Evolutionary conservation across 2,113 vertebrate genomes (phyloP).

Genomic region (Egretta garzetta): DNA sequence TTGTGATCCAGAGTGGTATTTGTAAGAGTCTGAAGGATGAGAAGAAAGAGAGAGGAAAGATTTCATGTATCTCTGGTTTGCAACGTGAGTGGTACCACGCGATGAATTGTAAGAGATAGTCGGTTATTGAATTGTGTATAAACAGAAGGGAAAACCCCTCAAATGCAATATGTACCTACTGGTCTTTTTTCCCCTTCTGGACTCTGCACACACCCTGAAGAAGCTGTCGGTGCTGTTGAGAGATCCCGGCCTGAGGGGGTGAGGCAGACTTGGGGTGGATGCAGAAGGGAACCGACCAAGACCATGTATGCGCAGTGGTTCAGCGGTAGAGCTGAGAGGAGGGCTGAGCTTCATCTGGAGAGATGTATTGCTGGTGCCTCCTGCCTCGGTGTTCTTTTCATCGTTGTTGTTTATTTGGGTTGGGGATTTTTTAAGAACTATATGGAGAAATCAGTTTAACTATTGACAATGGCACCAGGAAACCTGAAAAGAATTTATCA

Average conservation of each 20-base stretch:
- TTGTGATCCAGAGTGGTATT: not conserved
- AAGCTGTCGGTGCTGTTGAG: rapidly evolving
- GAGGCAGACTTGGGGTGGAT: not conserved
- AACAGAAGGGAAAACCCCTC: not conserved
- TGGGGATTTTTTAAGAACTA: not conserved
- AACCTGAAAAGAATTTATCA: not conserved
- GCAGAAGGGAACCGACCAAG: not conserved
- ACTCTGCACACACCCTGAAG: not conserved
- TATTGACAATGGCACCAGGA: not conserved
- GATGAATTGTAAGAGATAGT: not conserved
- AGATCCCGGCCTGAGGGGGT: not conserved
- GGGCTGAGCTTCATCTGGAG: not conserved
- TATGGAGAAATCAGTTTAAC: not conserved
- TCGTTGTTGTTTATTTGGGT: not conserved
- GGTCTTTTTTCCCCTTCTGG: not conserved
- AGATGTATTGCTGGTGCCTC: not conserved
- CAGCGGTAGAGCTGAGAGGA: not conserved
- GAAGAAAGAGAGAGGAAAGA: not conserved
- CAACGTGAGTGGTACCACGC: not conserved
- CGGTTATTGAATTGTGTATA: not conserved
- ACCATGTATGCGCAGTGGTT: not conserved
- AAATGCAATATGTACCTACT: not conserved
- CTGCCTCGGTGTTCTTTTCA: not conserved
- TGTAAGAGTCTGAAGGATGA: not conserved
- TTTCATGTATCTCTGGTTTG: not conserved